These are phyloP conservation scores for Dipus sagitta DNA, from an alignment of 2,797 vertebrate genomes.

Conservation along the genomic window DNA sequence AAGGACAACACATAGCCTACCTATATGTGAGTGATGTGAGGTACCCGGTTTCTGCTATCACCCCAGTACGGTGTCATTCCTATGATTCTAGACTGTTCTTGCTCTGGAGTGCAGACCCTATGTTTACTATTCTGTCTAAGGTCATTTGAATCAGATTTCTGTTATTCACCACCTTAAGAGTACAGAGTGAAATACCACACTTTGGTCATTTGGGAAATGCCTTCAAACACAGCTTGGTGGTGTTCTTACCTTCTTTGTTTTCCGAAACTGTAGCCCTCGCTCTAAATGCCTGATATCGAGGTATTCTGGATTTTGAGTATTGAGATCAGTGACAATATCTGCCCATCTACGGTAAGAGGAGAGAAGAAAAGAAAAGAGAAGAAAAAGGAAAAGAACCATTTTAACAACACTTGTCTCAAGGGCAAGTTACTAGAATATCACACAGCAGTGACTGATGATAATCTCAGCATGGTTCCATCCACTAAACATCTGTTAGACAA, in stretches of 20 bases:
- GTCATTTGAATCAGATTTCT: neutral
- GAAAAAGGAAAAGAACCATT: constrained; percentile 4
- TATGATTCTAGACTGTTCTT: neutral
- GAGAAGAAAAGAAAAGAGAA: constrained; percentile 23
- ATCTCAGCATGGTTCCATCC: neutral
- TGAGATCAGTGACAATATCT: constrained; percentile 97
- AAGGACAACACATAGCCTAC: neutral
- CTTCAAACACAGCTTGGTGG: neutral
- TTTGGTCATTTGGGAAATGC: neutral
- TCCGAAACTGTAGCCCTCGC: constrained; percentile 96
- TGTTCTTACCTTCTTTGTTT: constrained; percentile 96
- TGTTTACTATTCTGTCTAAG: neutral
- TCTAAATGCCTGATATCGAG: constrained; percentile 98
- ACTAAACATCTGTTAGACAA: neutral
- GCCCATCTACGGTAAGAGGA: constrained; percentile 91
- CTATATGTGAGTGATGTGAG: neutral
- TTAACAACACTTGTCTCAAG: constrained; percentile 18
- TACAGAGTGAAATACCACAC: neutral
- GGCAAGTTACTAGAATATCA: neutral
- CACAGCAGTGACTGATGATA: neutral
- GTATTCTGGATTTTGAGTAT: constrained; percentile 98
- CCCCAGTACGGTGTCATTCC: neutral
- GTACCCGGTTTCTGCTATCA: neutral
- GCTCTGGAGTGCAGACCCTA: neutral
- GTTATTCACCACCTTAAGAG: neutral